phyloP scores from a whole-genome alignment of 2,888 invertebrate genomes.

The Acrobasis consociella region DNA sequence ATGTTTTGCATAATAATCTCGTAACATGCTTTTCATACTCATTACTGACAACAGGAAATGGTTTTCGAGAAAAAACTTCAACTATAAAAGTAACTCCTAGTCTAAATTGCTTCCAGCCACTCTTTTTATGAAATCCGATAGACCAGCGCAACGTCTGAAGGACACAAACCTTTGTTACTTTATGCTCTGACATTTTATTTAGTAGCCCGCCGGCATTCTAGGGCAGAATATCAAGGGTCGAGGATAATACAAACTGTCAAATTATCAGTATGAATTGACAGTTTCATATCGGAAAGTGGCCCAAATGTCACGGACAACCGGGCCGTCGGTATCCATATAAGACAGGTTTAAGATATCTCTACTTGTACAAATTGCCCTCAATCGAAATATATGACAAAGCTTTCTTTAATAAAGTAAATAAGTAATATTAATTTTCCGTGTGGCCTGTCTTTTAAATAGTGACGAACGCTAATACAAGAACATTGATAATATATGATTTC shows the following conservation, averaged over 20 bases:
- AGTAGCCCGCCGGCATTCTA: neutral
- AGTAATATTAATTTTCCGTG: neutral
- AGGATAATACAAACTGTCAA: slow-evolving; percentile 16
- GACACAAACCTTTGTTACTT: slow-evolving; percentile 6
- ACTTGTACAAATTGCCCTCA: neutral
- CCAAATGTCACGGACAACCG: slow-evolving; percentile 19
- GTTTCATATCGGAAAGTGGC: slow-evolving; percentile 14
- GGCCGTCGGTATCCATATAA: neutral
- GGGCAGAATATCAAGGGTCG: slow-evolving; percentile 2
- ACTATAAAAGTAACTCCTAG: neutral
- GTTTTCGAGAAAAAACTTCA: neutral
- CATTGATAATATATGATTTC: too few relatives aligned
- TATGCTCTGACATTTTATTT: slow-evolving; percentile 5
- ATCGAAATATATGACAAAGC: slow-evolving; percentile 6
- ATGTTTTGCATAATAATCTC: too few relatives aligned
- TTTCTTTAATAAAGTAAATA: neutral
- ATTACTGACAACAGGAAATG: neutral
- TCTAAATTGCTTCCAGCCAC: neutral
- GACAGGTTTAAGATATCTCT: neutral
- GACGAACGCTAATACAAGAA: too few relatives aligned
- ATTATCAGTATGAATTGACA: slow-evolving; percentile 13
- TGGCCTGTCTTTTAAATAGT: neutral
- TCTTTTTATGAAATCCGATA: too few relatives aligned
- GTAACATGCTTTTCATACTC: too few relatives aligned
- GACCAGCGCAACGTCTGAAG: neutral